These are phyloP conservation scores for Halcyon malimbica DNA, from an alignment of 2,113 vertebrate genomes.

Conservation along the genomic window DNA sequence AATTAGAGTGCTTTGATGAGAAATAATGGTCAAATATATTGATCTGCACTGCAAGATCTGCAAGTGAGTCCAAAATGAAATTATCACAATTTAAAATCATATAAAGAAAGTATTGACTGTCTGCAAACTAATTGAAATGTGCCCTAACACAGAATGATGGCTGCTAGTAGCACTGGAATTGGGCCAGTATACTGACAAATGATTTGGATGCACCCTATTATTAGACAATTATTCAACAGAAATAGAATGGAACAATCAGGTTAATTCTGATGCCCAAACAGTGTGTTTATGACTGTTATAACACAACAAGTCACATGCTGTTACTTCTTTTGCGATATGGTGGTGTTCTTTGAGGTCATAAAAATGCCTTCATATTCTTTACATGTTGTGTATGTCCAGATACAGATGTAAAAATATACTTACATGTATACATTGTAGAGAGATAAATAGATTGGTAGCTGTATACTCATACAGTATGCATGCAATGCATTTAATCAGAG, in stretches of 20 bases:
- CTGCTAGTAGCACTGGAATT: background rate
- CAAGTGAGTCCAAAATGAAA: conserved; percentile 57
- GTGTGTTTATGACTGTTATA: background rate
- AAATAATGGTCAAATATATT: conserved; percentile 59
- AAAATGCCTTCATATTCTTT: background rate
- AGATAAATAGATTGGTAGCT: background rate
- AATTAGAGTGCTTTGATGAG: conserved; percentile 70
- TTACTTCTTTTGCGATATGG: background rate
- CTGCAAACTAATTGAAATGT: conserved; percentile 35
- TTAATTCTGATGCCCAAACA: background rate
- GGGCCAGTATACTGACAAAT: background rate
- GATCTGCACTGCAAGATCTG: conserved; percentile 30
- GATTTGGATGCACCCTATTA: background rate
- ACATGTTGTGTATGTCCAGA: rapidly evolving
- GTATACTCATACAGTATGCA: background rate
- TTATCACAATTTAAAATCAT: conserved; percentile 66
- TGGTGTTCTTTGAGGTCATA: background rate
- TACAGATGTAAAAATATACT: background rate
- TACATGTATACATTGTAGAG: background rate
- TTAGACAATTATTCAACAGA: background rate
- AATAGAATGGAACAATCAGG: background rate
- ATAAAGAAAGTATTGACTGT: conserved; percentile 42
- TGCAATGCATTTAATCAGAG: conserved; percentile 23
- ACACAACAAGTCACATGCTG: background rate
- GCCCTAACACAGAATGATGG: background rate